Conservation (phyloP, 2,888 invertebrate species). For the Catocala sponsa region DNA sequence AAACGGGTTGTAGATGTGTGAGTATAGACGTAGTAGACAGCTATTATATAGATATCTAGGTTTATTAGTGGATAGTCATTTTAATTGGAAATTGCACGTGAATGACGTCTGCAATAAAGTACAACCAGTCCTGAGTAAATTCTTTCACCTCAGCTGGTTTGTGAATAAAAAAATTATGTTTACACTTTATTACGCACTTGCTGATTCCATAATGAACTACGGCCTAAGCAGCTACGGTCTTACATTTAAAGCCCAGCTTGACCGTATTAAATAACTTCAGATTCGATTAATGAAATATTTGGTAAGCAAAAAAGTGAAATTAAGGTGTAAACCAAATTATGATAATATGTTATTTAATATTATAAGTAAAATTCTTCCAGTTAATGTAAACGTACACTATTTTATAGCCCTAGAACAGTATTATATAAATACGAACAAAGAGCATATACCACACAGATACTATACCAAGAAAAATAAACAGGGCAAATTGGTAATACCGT, state of each 20-base stretch:
- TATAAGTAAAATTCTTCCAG: background rate
- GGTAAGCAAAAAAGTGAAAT: background rate
- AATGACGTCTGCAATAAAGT: conserved; percentile 1
- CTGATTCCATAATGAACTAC: conserved; percentile 4
- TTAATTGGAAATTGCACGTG: background rate
- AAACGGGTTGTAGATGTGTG: background rate
- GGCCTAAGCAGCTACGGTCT: conserved; percentile 7
- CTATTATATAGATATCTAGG: background rate
- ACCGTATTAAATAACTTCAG: conserved; percentile 4
- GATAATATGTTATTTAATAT: conserved; percentile 1
- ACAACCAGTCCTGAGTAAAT: conserved; percentile 2
- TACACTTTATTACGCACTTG: conserved; percentile 12
- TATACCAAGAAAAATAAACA: too few species aligned
- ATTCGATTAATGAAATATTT: background rate
- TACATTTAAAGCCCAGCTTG: conserved; percentile 9
- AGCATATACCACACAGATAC: too few species aligned
- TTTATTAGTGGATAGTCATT: background rate
- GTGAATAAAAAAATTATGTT: conserved; percentile 2
- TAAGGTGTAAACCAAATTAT: conserved; percentile 4
- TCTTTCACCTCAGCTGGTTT: conserved; percentile 9
- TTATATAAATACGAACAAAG: too few species aligned
- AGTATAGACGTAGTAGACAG: background rate
- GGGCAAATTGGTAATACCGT: too few species aligned
- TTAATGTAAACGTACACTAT: too few species aligned
- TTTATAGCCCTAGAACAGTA: too few species aligned